Evolutionary conservation across 2,113 vertebrate species (phyloP).

Genomic region (Centropus bengalensis): DNA sequence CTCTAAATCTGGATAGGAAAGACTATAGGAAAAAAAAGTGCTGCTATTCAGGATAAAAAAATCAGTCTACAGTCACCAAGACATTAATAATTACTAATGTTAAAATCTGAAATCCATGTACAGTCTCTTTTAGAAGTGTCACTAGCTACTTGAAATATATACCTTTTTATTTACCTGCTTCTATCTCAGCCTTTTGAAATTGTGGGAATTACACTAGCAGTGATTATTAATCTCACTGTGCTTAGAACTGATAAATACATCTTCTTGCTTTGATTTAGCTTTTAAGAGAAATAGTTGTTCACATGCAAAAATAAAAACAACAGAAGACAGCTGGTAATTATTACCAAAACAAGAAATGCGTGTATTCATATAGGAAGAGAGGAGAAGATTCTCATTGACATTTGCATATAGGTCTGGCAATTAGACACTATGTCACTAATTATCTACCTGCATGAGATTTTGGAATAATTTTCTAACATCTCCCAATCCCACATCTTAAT

Average conservation of each 20-base stretch:
- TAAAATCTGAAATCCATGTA: neutral
- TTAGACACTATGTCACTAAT: constrained; percentile 2
- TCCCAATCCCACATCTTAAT: neutral
- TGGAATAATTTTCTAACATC: constrained; percentile 12
- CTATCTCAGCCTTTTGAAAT: neutral
- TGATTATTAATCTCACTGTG: neutral
- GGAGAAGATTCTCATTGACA: neutral
- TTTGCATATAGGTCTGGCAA: neutral
- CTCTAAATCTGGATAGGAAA: neutral
- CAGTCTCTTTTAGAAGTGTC: neutral
- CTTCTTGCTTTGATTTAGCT: neutral
- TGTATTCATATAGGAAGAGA: neutral
- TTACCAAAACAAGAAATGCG: neutral
- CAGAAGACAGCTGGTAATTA: neutral
- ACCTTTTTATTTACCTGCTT: neutral
- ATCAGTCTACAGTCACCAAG: neutral
- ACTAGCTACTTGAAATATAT: neutral
- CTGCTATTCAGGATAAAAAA: neutral
- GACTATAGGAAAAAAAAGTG: neutral
- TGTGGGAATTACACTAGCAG: neutral
- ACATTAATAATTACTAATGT: neutral
- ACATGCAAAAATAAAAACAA: neutral
- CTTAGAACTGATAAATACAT: neutral
- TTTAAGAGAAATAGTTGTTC: neutral
- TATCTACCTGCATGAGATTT: neutral